phyloP scores from a whole-genome alignment of 2,888 invertebrate genomes.

The Ctenicera cuprea region DNA sequence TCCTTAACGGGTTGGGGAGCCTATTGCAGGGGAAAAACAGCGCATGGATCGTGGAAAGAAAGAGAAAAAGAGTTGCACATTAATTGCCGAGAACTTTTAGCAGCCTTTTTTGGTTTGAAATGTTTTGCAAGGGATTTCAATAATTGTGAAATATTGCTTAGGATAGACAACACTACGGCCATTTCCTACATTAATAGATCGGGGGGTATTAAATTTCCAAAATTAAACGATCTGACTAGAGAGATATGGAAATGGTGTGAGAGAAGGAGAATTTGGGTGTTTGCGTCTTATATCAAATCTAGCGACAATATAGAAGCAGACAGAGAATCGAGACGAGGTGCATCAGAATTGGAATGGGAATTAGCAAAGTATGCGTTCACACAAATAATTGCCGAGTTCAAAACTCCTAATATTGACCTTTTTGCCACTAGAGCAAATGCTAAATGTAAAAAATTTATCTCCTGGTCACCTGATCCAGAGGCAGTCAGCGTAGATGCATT shows the following conservation, averaged over 20 bases:
- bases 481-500: constrained; percentile 16
- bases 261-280: constrained; percentile 29
- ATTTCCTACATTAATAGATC: constrained; percentile 57
- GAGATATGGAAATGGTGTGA: constrained; percentile 28
- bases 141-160: constrained; percentile 53
- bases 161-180: constrained; percentile 58
- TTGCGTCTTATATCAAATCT: constrained; percentile 35
- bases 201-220: constrained; percentile 50
- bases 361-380: constrained; percentile 6
- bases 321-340: constrained; percentile 28
- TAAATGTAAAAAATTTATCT: constrained; percentile 23
- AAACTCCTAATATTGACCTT: constrained; percentile 26
- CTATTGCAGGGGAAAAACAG: constrained; percentile 53
- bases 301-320: constrained; percentile 36
- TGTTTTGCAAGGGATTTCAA: constrained; percentile 44
- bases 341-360: constrained; percentile 27
- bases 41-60: too few species aligned
- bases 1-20: constrained; percentile 58
- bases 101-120: constrained; percentile 52
- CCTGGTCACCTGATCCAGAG: not conserved
- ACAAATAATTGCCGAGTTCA: constrained; percentile 7
- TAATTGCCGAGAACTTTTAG: constrained; percentile 59
- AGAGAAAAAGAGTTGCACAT: constrained; percentile 56
- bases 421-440: constrained; percentile 41
- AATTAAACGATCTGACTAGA: constrained; percentile 55